Evolutionary conservation across 2,888 invertebrate genomes (phyloP).

Genomic region (Ormyrus rosae): DNA sequence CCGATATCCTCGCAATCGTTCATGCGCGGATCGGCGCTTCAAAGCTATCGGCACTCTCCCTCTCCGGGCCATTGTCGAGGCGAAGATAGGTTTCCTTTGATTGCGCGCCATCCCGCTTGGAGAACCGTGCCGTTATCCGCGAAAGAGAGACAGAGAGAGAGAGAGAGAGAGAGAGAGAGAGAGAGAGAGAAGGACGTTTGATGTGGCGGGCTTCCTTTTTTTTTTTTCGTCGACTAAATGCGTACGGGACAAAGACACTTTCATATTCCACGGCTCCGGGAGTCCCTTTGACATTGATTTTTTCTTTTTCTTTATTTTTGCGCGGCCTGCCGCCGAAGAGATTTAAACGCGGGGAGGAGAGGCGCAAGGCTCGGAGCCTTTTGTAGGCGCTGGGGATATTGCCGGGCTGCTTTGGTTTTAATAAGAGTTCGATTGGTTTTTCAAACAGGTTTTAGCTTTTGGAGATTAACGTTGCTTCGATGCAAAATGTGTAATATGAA

Average conservation of each 20-base stretch:
- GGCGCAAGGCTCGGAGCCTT: too few relatives aligned
- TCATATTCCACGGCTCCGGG: slow-evolving; percentile 12
- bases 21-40: slow-evolving; percentile 58
- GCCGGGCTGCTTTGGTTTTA: too few relatives aligned
- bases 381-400: too few relatives aligned
- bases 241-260: slow-evolving; percentile 20
- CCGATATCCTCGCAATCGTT: slow-evolving; percentile 57
- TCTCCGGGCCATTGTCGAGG: slow-evolving; percentile 65
- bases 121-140: background rate
- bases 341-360: background rate
- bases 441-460: too few relatives aligned
- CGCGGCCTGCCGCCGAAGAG: background rate
- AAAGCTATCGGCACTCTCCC: slow-evolving; percentile 63
- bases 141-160: slow-evolving; percentile 7
- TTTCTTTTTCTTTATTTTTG: background rate
- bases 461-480: too few relatives aligned
- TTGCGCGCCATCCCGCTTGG: slow-evolving; percentile 57
- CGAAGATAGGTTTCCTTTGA: slow-evolving; percentile 70
- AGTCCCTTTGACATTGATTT: slow-evolving; percentile 20
- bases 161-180: slow-evolving; percentile 16
- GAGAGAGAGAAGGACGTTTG: slow-evolving; percentile 26
- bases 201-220: slow-evolving; percentile 46
- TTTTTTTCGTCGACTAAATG: slow-evolving; percentile 1
- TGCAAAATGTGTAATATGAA: too few relatives aligned
- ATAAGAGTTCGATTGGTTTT: too few relatives aligned